A percentile compares a stretch with the other conserved stretches of the same genome.
These are phyloP conservation scores for Ditylenchus weischeri DNA, from an alignment of 2,888 invertebrate species.

Conservation along the genomic window DNA sequence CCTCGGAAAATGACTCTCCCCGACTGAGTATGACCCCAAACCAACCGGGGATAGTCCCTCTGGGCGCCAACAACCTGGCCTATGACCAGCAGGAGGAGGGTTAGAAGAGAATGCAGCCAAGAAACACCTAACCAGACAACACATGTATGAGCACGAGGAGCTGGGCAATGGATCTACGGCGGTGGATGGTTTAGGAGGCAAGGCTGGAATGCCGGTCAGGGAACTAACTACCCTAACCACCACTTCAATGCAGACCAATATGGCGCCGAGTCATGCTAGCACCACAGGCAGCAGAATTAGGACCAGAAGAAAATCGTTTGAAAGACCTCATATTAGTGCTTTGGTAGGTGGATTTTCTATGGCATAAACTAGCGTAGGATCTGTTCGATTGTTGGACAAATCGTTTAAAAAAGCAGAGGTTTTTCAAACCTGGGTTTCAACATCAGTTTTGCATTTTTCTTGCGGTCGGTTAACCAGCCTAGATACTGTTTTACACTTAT, in stretches of 20 bases:
- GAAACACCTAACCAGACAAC: too few species aligned
- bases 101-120: background rate
- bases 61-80: background rate
- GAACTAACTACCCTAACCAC: background rate
- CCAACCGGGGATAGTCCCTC: background rate
- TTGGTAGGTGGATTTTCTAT: constrained; percentile 1
- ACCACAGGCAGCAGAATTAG: constrained; percentile 4
- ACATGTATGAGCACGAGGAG: too few species aligned
- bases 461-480: too few species aligned
- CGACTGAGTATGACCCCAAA: constrained; percentile 1
- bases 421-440: too few species aligned
- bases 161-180: too few species aligned
- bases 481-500: too few species aligned
- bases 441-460: too few species aligned
- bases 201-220: background rate
- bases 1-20: constrained; percentile 1
- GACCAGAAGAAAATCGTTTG: constrained; percentile 22
- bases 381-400: too few species aligned
- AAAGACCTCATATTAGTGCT: constrained; percentile 26
- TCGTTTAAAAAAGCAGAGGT: too few species aligned
- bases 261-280: background rate
- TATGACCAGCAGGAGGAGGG: background rate
- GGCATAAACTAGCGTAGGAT: too few species aligned
- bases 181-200: too few species aligned
- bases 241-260: background rate